Conservation (phyloP, 2,888 invertebrate species). For the Zygothrica quintamaculata region DNA sequence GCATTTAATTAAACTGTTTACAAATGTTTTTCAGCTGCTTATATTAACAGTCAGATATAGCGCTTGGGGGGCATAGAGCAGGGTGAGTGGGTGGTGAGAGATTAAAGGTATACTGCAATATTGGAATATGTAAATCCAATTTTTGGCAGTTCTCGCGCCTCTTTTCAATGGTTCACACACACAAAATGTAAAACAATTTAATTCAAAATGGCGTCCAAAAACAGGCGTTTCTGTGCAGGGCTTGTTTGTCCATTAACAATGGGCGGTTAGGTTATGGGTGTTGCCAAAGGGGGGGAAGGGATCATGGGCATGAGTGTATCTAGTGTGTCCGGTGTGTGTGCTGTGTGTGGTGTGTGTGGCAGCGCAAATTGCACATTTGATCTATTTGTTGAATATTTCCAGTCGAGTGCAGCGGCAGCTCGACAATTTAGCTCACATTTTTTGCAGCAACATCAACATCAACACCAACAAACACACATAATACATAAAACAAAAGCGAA, state of each 20-base stretch:
- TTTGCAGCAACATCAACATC: slow-evolving; percentile 19
- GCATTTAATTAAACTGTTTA: too few relatives aligned
- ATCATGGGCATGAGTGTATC: too few relatives aligned
- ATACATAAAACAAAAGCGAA: slow-evolving; percentile 6
- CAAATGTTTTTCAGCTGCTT: too few relatives aligned
- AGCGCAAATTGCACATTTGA: slow-evolving; percentile 56
- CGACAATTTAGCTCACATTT: slow-evolving; percentile 56
- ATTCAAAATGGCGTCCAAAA: slow-evolving; percentile 17
- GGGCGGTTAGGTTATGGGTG: background rate
- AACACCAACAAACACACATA: slow-evolving; percentile 12
- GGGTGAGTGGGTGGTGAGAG: background rate
- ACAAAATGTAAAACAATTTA: slow-evolving; percentile 16
- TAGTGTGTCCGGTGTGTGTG: slow-evolving; percentile 2
- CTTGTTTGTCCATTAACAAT: slow-evolving; percentile 25
- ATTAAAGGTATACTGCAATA: too few relatives aligned
- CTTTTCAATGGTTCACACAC: too few relatives aligned
- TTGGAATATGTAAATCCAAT: too few relatives aligned
- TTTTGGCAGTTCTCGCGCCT: too few relatives aligned
- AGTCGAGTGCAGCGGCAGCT: slow-evolving; percentile 55
- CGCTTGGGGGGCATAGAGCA: background rate
- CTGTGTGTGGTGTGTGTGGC: slow-evolving; percentile 14
- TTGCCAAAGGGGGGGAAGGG: too few relatives aligned
- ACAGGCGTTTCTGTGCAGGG: background rate
- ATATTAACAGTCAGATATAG: too few relatives aligned
- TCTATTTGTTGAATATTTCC: slow-evolving; percentile 67